These are phyloP conservation scores for Mustelus asterias DNA, from an alignment of 2,113 vertebrate genomes.

Conservation along the genomic window DNA sequence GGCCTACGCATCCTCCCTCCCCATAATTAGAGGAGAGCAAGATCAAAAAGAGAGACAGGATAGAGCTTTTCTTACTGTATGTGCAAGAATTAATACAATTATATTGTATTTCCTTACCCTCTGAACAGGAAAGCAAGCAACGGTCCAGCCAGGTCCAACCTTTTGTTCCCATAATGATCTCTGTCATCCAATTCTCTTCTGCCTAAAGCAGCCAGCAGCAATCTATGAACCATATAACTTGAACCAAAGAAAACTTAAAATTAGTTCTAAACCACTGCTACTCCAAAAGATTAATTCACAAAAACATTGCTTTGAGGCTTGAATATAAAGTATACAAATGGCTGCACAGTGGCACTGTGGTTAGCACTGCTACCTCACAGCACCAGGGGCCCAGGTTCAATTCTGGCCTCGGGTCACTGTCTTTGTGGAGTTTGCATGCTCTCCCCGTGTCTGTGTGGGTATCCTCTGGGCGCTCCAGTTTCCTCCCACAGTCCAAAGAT, in stretches of 20 bases:
- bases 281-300: background rate
- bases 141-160: constrained; percentile 93
- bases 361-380: too few species aligned
- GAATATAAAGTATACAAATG: background rate
- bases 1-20: background rate
- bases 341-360: too few species aligned
- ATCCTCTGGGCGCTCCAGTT: too few species aligned
- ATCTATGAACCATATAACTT: constrained; percentile 95
- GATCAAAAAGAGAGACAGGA: background rate
- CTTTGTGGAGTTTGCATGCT: too few species aligned
- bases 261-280: background rate
- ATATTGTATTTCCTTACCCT: constrained; percentile 63
- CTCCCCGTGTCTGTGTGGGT: too few species aligned
- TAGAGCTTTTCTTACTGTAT: background rate
- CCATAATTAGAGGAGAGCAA: background rate
- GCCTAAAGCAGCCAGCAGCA: constrained; percentile 86
- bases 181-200: constrained; percentile 92
- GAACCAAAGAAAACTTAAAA: constrained; percentile 18
- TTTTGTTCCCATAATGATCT: constrained; percentile 99
- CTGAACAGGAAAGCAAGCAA: constrained; percentile 90
- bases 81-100: background rate
- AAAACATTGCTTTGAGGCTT: background rate
- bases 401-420: too few species aligned
- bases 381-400: too few species aligned
- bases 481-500: too few species aligned